These are phyloP conservation scores for Acrossocheilus wenchowensis DNA, from an alignment of 2,797 vertebrate genomes.

Conservation along the genomic window DNA sequence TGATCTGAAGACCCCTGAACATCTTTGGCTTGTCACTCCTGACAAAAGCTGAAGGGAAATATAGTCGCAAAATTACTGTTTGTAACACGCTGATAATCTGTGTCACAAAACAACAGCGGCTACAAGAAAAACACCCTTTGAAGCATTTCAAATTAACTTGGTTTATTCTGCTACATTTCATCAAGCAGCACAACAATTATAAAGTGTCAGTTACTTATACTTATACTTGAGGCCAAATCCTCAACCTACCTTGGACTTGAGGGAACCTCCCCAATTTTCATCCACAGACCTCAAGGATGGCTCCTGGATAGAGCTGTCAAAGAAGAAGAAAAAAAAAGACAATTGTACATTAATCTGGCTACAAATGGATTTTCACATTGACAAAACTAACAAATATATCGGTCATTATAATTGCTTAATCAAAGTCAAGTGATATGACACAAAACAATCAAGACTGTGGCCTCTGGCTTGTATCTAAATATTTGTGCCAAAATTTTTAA, in stretches of 20 bases:
- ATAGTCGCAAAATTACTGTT: neutral
- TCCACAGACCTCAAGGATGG: constrained; percentile 98
- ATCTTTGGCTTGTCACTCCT: constrained; percentile 98
- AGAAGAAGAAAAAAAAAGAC: constrained; percentile 27
- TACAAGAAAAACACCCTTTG: neutral
- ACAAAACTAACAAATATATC: neutral
- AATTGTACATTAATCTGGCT: neutral
- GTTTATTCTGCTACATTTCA: neutral
- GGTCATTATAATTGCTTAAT: neutral
- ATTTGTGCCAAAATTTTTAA: neutral
- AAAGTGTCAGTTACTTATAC: neutral
- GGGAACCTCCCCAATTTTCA: constrained; percentile 99
- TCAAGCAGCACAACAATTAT: neutral
- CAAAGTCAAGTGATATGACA: neutral
- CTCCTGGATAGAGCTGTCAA: constrained; percentile 91
- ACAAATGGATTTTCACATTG: neutral
- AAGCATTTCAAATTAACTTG: neutral
- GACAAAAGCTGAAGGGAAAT: constrained; percentile 89
- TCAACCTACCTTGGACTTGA: constrained; percentile 95
- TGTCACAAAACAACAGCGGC: constrained; percentile 31
- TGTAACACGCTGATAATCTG: neutral
- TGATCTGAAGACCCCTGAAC: constrained; percentile 98
- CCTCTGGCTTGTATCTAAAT: neutral
- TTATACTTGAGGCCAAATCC: constrained; percentile 37
- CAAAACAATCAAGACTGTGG: neutral